Base-by-base conservation (phyloP, 92 coral and sea anemone genomes). In the Porites evermanni region DNA sequence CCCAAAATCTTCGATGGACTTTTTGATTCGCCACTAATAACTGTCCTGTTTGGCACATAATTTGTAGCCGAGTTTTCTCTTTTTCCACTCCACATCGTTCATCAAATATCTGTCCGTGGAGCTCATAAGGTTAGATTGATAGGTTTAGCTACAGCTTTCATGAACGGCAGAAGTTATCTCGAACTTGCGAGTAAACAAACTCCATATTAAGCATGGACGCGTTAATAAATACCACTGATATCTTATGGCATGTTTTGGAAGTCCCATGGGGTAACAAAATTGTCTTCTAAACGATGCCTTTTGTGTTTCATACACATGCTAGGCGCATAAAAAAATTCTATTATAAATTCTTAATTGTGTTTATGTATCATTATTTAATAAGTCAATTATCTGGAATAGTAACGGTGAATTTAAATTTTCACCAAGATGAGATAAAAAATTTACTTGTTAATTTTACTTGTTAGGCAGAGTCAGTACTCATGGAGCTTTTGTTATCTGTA, bases 251-350 rank as follows among this genome's bases (percentile, higher is more conserved):
- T 50, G 19, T 38, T 74, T 20, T 53, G 20, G 24, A 64, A 38
- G 29, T 38, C 81, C 81, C 29, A 77, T 61, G 69, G 81, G 69
- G 54, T 52, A 23, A 29, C 47, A 60, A 13, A 77, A 77, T 77
- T 59, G 26, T 24, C 80, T 14, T 76, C 10, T 14, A 11, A 60
- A 59, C 24, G 9, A 24, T 61, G 26, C 81, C 81, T 60, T 17
- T 73, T 73, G 32, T 32, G 16, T 20, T 10, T 2, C 12, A 32
- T 18, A 32, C 69, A 32, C 61, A 26, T 12, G 24, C 4, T 58
- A 7, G 64, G 68, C 11, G 1, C 74, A 58, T 32, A 59, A 18
- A 6, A 56, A 59, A 53, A 38, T 3, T 38, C 6, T 38, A 38
- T 38, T 4, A 38, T 5, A 38, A 38, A 38, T 38, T 38, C 47